phyloP scores from a whole-genome alignment of 2,113 vertebrate species.

The Furnarius figulus region DNA sequence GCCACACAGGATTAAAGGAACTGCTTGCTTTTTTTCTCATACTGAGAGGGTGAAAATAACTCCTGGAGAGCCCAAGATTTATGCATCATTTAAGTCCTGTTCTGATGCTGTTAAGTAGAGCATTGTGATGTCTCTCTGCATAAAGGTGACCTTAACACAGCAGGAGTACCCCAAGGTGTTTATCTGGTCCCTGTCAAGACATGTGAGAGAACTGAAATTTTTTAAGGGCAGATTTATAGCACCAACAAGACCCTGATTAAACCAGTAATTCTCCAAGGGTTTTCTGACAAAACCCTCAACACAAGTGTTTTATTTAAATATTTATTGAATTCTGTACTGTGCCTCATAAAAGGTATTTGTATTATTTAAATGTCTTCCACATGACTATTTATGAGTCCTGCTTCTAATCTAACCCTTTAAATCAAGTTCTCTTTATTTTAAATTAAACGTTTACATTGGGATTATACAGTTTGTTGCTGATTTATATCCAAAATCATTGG shows the following conservation, averaged over 20 bases:
- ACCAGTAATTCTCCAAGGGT: not conserved
- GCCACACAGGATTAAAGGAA: slow-evolving; percentile 12
- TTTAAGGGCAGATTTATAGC: not conserved
- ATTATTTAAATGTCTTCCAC: slow-evolving; percentile 20
- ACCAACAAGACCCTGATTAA: not conserved
- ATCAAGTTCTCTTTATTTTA: not conserved
- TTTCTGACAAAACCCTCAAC: not conserved
- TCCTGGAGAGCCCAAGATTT: not conserved
- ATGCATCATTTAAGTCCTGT: slow-evolving; percentile 6
- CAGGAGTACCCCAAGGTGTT: not conserved
- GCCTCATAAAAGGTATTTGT: not conserved
- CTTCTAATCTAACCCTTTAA: not conserved
- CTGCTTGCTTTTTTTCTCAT: not conserved
- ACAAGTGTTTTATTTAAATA: not conserved
- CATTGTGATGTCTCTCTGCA: not conserved
- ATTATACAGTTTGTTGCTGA: not conserved
- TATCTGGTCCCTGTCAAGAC: not conserved
- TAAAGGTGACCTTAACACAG: not conserved
- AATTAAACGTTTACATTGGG: not conserved
- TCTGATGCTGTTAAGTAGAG: not conserved
- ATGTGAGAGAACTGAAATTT: not conserved
- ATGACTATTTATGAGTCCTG: not conserved
- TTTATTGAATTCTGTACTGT: not conserved
- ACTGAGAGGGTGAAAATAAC: slow-evolving; percentile 11
- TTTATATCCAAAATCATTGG: not conserved